These are phyloP conservation scores for Lithophane socia DNA, from an alignment of 2,888 invertebrate genomes.

Conservation along the genomic window DNA sequence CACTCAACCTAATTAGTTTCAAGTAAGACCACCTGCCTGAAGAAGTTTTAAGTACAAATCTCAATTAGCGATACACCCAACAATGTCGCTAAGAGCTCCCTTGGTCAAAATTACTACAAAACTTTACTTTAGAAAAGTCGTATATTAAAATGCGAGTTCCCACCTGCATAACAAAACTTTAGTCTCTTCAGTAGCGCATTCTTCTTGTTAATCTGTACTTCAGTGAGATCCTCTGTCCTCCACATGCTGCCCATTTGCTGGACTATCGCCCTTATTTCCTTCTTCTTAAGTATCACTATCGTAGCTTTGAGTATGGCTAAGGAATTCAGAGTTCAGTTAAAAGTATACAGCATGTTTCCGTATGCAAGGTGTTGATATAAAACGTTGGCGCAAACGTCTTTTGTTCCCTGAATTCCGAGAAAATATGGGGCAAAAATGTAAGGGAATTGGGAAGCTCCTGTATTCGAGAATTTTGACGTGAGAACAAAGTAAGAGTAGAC, in stretches of 20 bases:
- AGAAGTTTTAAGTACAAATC: slow-evolving; percentile 67
- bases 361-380: slow-evolving; percentile 64
- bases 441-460: slow-evolving; percentile 51
- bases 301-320: slow-evolving; percentile 67
- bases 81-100: slow-evolving; percentile 56
- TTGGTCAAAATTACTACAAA: slow-evolving; percentile 60
- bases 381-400: slow-evolving; percentile 56
- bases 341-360: slow-evolving; percentile 55
- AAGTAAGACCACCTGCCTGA: slow-evolving; percentile 60
- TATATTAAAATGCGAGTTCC: slow-evolving; percentile 59
- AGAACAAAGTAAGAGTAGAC: slow-evolving; percentile 42
- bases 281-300: slow-evolving; percentile 60
- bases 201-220: slow-evolving; percentile 71
- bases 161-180: slow-evolving; percentile 72
- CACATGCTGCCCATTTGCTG: slow-evolving; percentile 66
- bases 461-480: slow-evolving; percentile 62
- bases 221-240: slow-evolving; percentile 64
- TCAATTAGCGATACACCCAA: slow-evolving; percentile 59
- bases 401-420: slow-evolving; percentile 63
- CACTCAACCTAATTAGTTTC: slow-evolving; percentile 57
- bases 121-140: slow-evolving; percentile 57
- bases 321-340: slow-evolving; percentile 59
- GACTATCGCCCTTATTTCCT: slow-evolving; percentile 64
- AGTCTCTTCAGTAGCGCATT: slow-evolving; percentile 69
- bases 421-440: slow-evolving; percentile 62